A percentile compares a stretch with the other conserved stretches of the same genome.
These are phyloP conservation scores for Heteromormyrus szaboi DNA, from an alignment of 2,797 vertebrate species.

Conservation along the genomic window DNA sequence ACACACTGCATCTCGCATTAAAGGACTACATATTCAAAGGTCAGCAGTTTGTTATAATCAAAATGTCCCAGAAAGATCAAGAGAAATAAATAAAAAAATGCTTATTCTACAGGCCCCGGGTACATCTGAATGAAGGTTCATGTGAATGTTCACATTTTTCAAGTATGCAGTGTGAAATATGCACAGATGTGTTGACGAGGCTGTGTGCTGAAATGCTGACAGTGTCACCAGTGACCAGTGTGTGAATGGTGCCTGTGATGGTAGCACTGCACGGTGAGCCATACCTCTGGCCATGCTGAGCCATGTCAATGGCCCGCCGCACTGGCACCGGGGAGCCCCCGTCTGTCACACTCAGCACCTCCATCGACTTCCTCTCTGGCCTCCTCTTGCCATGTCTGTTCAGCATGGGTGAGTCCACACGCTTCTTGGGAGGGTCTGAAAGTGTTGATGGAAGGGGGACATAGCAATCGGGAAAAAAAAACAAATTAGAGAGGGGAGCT, in stretches of 20 bases:
- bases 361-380: constrained; percentile 95
- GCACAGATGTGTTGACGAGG: neutral
- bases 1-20: neutral
- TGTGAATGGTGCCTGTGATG: neutral
- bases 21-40: neutral
- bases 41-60: neutral
- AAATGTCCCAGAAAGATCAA: neutral
- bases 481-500: neutral
- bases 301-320: constrained; percentile 90
- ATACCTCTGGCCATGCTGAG: constrained; percentile 92
- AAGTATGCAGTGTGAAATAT: neutral
- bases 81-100: neutral
- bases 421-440: constrained; percentile 77
- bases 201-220: neutral
- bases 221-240: neutral
- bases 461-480: neutral
- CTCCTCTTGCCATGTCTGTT: constrained; percentile 92
- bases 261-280: constrained; percentile 5
- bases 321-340: constrained; percentile 91
- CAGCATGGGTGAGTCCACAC: constrained; percentile 95
- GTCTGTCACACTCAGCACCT: constrained; percentile 91
- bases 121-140: neutral
- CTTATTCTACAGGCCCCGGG: neutral
- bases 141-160: neutral
- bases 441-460: neutral